A percentile compares a stretch with the other conserved stretches of the same genome.
These are phyloP conservation scores for Leucoma salicis DNA, from an alignment of 2,888 invertebrate genomes.

Conservation along the genomic window DNA sequence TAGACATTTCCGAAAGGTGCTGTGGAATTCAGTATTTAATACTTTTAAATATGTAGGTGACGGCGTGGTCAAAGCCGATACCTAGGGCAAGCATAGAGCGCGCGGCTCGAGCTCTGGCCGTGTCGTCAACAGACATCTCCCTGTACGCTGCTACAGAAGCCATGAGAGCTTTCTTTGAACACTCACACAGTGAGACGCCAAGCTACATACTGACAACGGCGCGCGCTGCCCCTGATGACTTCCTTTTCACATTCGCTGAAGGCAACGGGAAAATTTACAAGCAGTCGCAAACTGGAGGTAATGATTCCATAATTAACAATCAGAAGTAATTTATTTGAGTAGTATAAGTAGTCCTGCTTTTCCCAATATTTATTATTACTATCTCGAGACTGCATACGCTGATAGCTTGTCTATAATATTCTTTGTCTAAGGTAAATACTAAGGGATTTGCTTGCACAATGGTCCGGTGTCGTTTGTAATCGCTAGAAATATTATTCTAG, in stretches of 20 bases:
- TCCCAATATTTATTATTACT: no score
- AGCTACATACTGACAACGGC: constrained; percentile 84
- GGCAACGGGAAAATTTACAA: constrained; percentile 72
- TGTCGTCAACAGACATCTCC: constrained; percentile 84
- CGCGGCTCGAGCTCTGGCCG: constrained; percentile 82
- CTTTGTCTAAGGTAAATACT: no score
- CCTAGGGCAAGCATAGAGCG: constrained; percentile 79
- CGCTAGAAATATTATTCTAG: no score
- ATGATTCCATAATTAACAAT: neutral
- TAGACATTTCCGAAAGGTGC: no score
- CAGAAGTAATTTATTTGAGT: no score
- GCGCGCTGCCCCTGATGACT: constrained; percentile 82
- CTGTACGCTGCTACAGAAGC: constrained; percentile 84
- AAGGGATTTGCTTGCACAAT: no score
- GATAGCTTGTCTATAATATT: no score
- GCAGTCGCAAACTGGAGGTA: constrained; percentile 80
- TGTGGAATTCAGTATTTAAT: no score
- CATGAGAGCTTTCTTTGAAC: constrained; percentile 84
- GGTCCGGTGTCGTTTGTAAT: no score
- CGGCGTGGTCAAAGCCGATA: constrained; percentile 87
- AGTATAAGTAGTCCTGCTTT: no score
- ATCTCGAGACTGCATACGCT: no score
- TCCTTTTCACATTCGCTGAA: constrained; percentile 76
- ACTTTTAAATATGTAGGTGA: constrained; percentile 61
- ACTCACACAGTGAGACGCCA: constrained; percentile 76